These are phyloP conservation scores for Deilephila elpenor DNA, from an alignment of 2,888 invertebrate genomes.

Conservation along the genomic window DNA sequence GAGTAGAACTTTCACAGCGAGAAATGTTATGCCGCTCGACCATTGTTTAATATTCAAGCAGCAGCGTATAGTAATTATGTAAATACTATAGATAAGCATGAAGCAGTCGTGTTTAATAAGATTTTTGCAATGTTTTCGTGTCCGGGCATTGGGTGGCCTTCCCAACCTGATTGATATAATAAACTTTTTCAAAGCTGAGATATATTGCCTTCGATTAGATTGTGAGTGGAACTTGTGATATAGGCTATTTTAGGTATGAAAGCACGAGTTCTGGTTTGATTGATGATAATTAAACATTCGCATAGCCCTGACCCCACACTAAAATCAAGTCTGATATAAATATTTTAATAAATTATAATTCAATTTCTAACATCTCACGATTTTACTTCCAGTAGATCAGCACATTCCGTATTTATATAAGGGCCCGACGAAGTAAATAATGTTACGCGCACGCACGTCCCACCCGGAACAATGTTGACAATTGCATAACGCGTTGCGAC, in stretches of 20 bases:
- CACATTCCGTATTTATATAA: conserved; percentile 12
- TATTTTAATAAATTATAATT: background rate
- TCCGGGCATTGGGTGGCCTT: too few species aligned
- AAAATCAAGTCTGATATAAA: background rate
- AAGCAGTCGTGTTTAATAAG: background rate
- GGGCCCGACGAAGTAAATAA: background rate
- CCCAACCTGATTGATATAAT: too few species aligned
- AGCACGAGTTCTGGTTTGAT: too few species aligned
- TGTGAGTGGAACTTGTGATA: too few species aligned
- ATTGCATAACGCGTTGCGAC: conserved; percentile 16
- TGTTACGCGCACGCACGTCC: conserved; percentile 11
- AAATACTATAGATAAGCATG: background rate
- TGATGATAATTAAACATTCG: too few species aligned
- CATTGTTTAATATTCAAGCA: background rate
- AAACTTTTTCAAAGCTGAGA: too few species aligned
- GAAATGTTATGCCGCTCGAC: background rate
- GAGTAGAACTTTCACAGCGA: conserved; percentile 10
- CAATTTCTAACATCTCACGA: too few species aligned
- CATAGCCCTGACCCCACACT: too few species aligned
- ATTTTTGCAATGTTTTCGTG: background rate
- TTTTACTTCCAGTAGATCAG: background rate
- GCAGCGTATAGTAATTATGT: background rate
- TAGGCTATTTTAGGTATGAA: too few species aligned
- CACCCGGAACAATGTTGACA: conserved; percentile 26
- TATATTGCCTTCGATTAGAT: too few species aligned